Percentiles rank a stretch among this genome's conserved stretches.
These are phyloP conservation scores for Dryobota labecula DNA, from an alignment of 2,888 invertebrate species.

Conservation along the genomic window DNA sequence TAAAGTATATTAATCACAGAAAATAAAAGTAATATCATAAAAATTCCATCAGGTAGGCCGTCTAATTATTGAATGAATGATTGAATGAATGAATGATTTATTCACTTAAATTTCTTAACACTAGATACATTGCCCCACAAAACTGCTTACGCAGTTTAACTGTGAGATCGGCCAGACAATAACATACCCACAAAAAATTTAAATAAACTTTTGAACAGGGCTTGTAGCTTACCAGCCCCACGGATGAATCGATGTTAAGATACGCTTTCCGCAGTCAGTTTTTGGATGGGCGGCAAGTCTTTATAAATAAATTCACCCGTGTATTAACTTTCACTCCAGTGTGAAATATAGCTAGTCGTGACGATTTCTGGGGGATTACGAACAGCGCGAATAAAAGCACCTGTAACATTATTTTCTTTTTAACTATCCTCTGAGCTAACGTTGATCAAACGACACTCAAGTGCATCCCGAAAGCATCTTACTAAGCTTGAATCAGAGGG, in stretches of 20 bases:
- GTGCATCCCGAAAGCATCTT: constrained; percentile 39
- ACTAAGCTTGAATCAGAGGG: constrained; percentile 31
- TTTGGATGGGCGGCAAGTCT: neutral
- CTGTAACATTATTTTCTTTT: constrained; percentile 5
- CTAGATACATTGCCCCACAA: no score
- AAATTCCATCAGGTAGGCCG: no score
- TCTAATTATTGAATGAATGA: neutral
- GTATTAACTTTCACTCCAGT: neutral
- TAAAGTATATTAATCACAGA: no score
- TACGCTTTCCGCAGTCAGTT: neutral
- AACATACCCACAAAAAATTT: neutral
- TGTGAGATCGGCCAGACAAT: no score
- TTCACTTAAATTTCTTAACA: no score
- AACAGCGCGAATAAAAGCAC: constrained; percentile 9
- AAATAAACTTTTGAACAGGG: neutral
- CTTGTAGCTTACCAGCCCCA: no score
- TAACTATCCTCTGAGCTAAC: constrained; percentile 13
- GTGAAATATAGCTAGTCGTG: neutral
- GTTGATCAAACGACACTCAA: constrained; percentile 26
- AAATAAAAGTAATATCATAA: no score
- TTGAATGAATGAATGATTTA: no score
- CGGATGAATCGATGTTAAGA: neutral
- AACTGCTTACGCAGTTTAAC: no score
- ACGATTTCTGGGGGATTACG: neutral
- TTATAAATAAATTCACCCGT: neutral